phyloP scores from a whole-genome alignment of 2,888 invertebrate species.

The Cataglyphis cursor region DNA sequence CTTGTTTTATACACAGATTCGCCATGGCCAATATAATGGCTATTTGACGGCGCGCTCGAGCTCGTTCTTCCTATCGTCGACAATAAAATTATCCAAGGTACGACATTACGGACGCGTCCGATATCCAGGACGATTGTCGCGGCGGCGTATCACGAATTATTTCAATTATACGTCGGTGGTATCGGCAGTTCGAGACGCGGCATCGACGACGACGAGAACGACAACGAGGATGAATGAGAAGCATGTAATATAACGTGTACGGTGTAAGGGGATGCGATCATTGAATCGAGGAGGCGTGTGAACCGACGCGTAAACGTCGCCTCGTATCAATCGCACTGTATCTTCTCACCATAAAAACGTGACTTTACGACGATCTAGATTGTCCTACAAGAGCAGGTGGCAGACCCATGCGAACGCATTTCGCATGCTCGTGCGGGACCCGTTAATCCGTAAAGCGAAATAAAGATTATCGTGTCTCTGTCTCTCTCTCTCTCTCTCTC shows the following conservation, averaged over 20 bases:
- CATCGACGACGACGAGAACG: constrained; percentile 42
- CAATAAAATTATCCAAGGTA: constrained; percentile 86
- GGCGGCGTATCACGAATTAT: constrained; percentile 73
- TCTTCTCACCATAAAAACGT: constrained; percentile 81
- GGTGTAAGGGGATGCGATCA: constrained; percentile 10
- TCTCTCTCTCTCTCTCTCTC: no score
- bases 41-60: constrained; percentile 73
- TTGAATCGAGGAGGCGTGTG: constrained; percentile 83
- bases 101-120: constrained; percentile 76
- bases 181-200: constrained; percentile 33
- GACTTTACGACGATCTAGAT: constrained; percentile 70
- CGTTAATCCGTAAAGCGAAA: background rate
- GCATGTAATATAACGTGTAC: constrained; percentile 9
- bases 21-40: constrained; percentile 84
- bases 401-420: constrained; percentile 21
- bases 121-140: constrained; percentile 34
- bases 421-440: constrained; percentile 15
- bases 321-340: constrained; percentile 57
- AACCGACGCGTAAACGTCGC: constrained; percentile 68
- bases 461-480: background rate
- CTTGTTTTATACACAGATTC: constrained; percentile 84
- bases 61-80: constrained; percentile 70
- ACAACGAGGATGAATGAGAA: constrained; percentile 34
- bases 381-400: constrained; percentile 50
- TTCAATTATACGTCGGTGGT: constrained; percentile 81